Conservation (phyloP, 1,140 invertebrate species). For the Formica selysi region DNA sequence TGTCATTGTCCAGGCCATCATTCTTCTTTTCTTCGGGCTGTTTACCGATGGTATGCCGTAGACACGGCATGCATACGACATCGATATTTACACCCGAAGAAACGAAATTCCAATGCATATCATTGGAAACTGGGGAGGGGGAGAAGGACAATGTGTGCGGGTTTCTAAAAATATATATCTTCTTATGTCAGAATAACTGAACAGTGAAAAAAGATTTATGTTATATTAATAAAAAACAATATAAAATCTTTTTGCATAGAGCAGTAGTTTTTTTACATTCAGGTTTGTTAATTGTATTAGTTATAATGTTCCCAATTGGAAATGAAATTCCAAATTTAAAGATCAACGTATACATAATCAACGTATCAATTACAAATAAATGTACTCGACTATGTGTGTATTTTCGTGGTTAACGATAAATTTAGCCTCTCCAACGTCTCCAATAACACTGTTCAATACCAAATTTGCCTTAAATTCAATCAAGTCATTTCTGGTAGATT, state of each 20-base stretch:
- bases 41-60: slow-evolving; percentile 17
- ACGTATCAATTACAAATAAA: not conserved
- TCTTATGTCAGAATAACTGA: not conserved
- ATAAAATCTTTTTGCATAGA: not conserved
- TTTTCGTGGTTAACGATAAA: not conserved
- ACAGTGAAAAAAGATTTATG: not conserved
- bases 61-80: slow-evolving; percentile 42
- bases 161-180: not conserved
- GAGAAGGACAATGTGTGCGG: not conserved
- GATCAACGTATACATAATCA: not conserved
- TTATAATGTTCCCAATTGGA: not conserved
- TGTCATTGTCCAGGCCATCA: slow-evolving; percentile 44
- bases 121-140: slow-evolving; percentile 5
- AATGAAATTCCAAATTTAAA: not conserved
- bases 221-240: not conserved
- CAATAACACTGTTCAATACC: not conserved
- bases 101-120: slow-evolving; percentile 44
- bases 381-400: not conserved
- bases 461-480: too few relatives aligned
- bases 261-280: not conserved
- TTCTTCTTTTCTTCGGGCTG: slow-evolving; percentile 27
- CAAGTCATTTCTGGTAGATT: too few relatives aligned
- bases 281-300: not conserved
- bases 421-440: not conserved
- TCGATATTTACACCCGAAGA: slow-evolving; percentile 31